A percentile compares a stretch with the other conserved stretches of the same genome.
These are phyloP conservation scores for Callionymus lyra DNA, from an alignment of 2,113 vertebrate genomes.

Conservation along the genomic window DNA sequence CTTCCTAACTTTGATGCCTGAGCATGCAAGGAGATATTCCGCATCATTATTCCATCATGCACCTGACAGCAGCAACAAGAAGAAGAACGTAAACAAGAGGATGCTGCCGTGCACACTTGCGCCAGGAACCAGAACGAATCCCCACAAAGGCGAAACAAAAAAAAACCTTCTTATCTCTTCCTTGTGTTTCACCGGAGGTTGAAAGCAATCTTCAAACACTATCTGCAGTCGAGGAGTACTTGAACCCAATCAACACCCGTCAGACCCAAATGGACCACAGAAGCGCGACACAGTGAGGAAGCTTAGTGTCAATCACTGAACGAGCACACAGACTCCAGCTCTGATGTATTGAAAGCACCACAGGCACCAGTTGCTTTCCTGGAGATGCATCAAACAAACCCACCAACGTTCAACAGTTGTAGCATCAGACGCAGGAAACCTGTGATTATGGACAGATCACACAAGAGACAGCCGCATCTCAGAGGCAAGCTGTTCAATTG, in stretches of 20 bases:
- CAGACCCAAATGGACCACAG: conserved; percentile 52
- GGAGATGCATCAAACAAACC: conserved; percentile 10
- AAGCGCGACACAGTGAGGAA: conserved; percentile 27
- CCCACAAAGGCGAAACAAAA: conserved; percentile 16
- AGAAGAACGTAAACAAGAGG: not conserved
- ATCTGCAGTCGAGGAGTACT: conserved; percentile 47
- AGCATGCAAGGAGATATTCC: no score
- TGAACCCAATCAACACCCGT: conserved; percentile 56
- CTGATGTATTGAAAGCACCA: conserved; percentile 18
- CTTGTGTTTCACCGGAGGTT: conserved; percentile 47
- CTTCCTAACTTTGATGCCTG: conserved; percentile 1
- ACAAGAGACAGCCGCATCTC: conserved; percentile 8
- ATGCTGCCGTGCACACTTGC: conserved; percentile 7
- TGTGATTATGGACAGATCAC: conserved; percentile 26
- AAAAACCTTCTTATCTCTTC: conserved; percentile 39
- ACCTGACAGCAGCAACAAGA: conserved; percentile 11
- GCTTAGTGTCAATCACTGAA: conserved; percentile 43
- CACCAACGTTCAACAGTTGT: conserved; percentile 4
- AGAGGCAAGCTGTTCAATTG: conserved; percentile 22
- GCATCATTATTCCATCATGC: not conserved
- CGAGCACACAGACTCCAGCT: conserved; percentile 35
- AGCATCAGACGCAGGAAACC: conserved; percentile 25
- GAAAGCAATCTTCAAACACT: conserved; percentile 56
- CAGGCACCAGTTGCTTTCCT: conserved; percentile 16
- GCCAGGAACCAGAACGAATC: conserved; percentile 18